A percentile compares a stretch with the other conserved stretches of the same genome.
Evolutionary conservation across 2,797 vertebrate species (phyloP).

Genomic region (Amblyopsis hoosieri): DNA sequence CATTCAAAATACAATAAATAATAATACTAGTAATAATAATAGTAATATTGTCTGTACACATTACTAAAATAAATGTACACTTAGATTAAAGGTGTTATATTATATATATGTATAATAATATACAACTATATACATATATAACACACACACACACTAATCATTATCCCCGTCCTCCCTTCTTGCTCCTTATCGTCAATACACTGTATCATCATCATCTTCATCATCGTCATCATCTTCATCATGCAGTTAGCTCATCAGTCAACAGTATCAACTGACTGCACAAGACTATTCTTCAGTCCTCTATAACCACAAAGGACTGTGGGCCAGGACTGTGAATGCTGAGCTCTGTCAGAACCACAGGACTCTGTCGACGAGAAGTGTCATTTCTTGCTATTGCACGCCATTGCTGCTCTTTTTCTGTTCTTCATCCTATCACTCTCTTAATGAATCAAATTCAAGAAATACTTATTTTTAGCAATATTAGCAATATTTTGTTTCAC

Average conservation of each 20-base stretch:
- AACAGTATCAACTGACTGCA: constrained; percentile 8
- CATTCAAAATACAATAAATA: too few species aligned
- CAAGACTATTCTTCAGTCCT: constrained; percentile 3
- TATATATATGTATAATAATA: too few species aligned
- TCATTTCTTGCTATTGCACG: constrained; percentile 32
- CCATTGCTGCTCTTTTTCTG: constrained; percentile 16
- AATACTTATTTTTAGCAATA: too few species aligned
- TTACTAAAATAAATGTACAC: too few species aligned
- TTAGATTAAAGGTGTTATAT: too few species aligned
- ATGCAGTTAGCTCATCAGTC: background rate
- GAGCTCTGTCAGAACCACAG: constrained; percentile 4
- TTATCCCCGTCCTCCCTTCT: too few species aligned
- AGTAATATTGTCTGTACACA: too few species aligned
- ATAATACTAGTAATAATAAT: too few species aligned
- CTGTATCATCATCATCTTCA: too few species aligned
- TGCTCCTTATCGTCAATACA: too few species aligned
- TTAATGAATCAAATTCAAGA: background rate
- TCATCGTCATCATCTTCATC: background rate
- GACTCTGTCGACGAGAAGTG: constrained; percentile 13
- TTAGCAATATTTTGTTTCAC: background rate
- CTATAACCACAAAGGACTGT: constrained; percentile 4
- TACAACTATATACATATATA: too few species aligned
- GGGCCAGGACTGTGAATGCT: constrained; percentile 19
- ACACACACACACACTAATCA: too few species aligned
- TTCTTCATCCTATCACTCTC: constrained; percentile 1